These are phyloP conservation scores for Microtus montanus DNA, from an alignment of 2,113 vertebrate species.

Conservation along the genomic window DNA sequence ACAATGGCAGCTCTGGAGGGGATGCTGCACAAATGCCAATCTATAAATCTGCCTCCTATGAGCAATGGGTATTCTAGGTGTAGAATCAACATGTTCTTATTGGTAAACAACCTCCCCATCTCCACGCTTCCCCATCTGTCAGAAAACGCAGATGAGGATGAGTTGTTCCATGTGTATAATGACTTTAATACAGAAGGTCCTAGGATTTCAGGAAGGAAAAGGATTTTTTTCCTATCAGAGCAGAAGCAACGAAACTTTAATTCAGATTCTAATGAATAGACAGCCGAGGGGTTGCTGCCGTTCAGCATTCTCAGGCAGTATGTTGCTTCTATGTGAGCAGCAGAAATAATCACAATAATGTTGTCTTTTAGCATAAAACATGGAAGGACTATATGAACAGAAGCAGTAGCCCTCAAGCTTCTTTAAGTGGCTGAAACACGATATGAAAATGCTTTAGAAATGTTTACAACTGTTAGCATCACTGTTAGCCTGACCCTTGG, in stretches of 20 bases:
- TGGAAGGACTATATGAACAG: neutral
- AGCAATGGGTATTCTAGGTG: neutral
- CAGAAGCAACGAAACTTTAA: neutral
- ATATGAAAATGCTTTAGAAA: constrained; percentile 18
- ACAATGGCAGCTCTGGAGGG: neutral
- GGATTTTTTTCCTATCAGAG: neutral
- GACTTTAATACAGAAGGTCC: neutral
- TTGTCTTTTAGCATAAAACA: constrained; percentile 14
- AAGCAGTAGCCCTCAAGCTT: neutral
- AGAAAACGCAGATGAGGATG: neutral
- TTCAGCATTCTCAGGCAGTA: neutral
- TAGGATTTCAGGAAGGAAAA: neutral
- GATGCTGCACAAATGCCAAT: neutral
- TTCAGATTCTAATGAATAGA: neutral
- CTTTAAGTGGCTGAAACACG: neutral
- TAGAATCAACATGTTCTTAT: neutral
- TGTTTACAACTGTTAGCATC: neutral
- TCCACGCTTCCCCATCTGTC: neutral
- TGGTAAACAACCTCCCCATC: neutral
- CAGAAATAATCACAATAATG: constrained; percentile 9
- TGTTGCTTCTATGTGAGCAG: neutral
- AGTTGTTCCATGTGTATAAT: neutral
- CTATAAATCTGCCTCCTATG: neutral
- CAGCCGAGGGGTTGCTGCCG: neutral
- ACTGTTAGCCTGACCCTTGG: constrained; percentile 22